Conservation (phyloP, 2,888 invertebrate species). For the Cyclophora punctaria region DNA sequence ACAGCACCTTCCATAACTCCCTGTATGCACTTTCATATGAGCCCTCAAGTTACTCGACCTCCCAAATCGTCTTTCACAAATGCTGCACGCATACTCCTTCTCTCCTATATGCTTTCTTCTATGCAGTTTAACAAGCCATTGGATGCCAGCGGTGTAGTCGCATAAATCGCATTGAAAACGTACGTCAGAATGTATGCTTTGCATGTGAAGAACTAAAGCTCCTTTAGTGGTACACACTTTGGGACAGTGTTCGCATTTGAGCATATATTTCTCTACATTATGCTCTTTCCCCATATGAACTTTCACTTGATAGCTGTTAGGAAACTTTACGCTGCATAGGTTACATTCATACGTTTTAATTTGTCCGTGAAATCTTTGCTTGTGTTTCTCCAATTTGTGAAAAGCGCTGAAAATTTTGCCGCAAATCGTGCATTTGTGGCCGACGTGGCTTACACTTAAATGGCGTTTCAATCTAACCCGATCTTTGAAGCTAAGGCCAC, state of each 20-base stretch:
- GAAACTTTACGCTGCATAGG: slow-evolving; percentile 39
- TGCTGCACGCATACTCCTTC: slow-evolving; percentile 66
- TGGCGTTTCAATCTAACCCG: slow-evolving; percentile 44
- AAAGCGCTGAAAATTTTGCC: slow-evolving; percentile 53
- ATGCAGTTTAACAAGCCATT: slow-evolving; percentile 56
- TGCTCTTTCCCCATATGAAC: slow-evolving; percentile 58
- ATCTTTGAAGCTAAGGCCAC: slow-evolving; percentile 46
- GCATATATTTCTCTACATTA: slow-evolving; percentile 49
- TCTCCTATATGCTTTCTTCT: slow-evolving; percentile 66
- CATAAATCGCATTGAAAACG: slow-evolving; percentile 50
- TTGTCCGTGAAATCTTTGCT: slow-evolving; percentile 39
- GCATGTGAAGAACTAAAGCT: slow-evolving; percentile 67
- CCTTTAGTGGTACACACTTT: slow-evolving; percentile 65
- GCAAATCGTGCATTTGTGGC: slow-evolving; percentile 46
- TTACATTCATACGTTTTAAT: slow-evolving; percentile 34
- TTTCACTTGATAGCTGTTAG: slow-evolving; percentile 43
- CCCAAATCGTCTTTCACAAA: slow-evolving; percentile 71
- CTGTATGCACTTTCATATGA: slow-evolving; percentile 58
- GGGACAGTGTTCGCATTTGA: slow-evolving; percentile 57
- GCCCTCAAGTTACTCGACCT: slow-evolving; percentile 65
- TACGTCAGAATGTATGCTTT: slow-evolving; percentile 57
- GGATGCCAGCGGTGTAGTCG: slow-evolving; percentile 46
- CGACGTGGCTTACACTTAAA: slow-evolving; percentile 37
- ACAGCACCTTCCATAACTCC: slow-evolving; percentile 45
- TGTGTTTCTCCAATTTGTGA: slow-evolving; percentile 43